These are phyloP conservation scores for Cacoxenus indagator DNA, from an alignment of 2,888 invertebrate species.

Conservation along the genomic window DNA sequence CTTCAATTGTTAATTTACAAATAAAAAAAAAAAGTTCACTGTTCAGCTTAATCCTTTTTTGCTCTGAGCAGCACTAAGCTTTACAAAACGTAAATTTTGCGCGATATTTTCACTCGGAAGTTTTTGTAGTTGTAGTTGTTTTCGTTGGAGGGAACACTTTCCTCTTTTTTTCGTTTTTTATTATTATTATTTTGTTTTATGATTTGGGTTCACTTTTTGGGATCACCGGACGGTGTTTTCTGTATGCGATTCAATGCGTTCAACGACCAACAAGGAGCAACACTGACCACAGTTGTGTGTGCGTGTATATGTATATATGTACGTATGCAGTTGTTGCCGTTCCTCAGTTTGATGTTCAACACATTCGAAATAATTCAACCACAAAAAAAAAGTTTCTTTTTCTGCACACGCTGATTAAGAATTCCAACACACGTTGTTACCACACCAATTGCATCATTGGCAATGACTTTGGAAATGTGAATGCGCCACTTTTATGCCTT, in stretches of 20 bases:
- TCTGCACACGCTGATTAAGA: slow-evolving; percentile 1
- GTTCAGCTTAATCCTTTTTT: neutral
- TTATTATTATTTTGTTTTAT: neutral
- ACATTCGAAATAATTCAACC: neutral
- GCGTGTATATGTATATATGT: neutral
- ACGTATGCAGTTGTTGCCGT: neutral
- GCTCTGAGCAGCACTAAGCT: neutral
- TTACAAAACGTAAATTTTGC: neutral
- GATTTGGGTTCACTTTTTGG: neutral
- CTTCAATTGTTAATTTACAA: neutral
- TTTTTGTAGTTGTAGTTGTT: neutral
- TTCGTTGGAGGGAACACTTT: neutral
- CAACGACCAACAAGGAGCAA: slow-evolving; percentile 9
- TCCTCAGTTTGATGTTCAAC: neutral
- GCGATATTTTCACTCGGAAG: neutral
- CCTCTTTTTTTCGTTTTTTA: neutral
- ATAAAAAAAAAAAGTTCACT: neutral
- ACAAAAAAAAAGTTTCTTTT: neutral
- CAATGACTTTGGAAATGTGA: slow-evolving; percentile 71
- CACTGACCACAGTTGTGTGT: neutral
- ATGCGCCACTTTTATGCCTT: slow-evolving; percentile 72
- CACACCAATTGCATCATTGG: slow-evolving; percentile 72
- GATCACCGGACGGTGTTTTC: neutral
- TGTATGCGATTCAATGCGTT: neutral
- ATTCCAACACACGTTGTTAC: slow-evolving; percentile 63